Conservation (phyloP, 1,140 invertebrate genomes). For the Gonioctena quinquepunctata region DNA sequence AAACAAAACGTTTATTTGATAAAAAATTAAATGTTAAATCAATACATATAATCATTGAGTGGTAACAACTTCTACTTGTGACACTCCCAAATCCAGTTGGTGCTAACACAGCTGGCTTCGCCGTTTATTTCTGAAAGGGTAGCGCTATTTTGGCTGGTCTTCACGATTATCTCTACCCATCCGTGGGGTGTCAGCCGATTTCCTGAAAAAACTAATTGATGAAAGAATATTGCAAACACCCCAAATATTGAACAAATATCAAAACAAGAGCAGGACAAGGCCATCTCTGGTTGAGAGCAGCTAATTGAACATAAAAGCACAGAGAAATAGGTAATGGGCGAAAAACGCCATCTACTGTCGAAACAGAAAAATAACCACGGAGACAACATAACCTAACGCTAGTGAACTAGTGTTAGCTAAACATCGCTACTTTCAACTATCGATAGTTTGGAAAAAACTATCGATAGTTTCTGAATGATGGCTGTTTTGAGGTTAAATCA, state of each 20-base stretch:
- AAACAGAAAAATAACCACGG: too few relatives aligned
- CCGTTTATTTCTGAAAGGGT: slow-evolving; percentile 30
- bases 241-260: background rate
- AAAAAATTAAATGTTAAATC: background rate
- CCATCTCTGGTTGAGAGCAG: too few relatives aligned
- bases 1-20: background rate
- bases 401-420: too few relatives aligned
- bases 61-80: slow-evolving; percentile 37
- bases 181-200: slow-evolving; percentile 20
- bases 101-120: slow-evolving; percentile 28
- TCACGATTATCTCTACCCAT: slow-evolving; percentile 39
- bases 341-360: too few relatives aligned
- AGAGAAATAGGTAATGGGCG: too few relatives aligned
- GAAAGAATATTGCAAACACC: background rate
- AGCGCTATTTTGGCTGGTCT: slow-evolving; percentile 27
- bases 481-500: too few relatives aligned
- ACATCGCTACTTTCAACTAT: too few relatives aligned
- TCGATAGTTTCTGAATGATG: too few relatives aligned
- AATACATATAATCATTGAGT: slow-evolving; percentile 34
- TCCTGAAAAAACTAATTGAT: slow-evolving; percentile 20
- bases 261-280: background rate
- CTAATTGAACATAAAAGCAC: too few relatives aligned
- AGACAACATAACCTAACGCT: too few relatives aligned
- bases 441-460: too few relatives aligned
- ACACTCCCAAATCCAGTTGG: slow-evolving; percentile 47